Percentiles rank a stretch among this genome's conserved stretches.
Evolutionary conservation across 2,113 vertebrate species (phyloP).

Genomic region (Pogona vitticeps): DNA sequence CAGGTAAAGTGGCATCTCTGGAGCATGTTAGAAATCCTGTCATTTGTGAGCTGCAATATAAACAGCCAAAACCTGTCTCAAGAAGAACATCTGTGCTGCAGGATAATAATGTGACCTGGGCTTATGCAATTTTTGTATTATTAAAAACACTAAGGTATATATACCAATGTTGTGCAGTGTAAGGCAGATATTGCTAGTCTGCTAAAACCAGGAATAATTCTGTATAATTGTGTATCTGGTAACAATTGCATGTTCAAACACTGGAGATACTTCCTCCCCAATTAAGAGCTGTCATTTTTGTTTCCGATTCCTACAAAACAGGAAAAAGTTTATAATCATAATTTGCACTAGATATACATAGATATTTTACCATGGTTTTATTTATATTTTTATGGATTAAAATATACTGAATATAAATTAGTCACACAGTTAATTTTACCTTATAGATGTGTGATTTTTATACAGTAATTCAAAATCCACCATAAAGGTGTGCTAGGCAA

Average conservation of each 20-base stretch:
- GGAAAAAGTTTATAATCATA: conserved; percentile 77
- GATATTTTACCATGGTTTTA: conserved; percentile 81
- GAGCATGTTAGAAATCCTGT: conserved; percentile 40
- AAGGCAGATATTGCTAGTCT: conserved; percentile 67
- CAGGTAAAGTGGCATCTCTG: conserved; percentile 45
- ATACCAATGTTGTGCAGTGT: conserved; percentile 72
- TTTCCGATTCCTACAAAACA: conserved; percentile 66
- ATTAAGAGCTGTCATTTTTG: conserved; percentile 63
- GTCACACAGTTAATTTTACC: conserved; percentile 76
- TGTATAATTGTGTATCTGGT: conserved; percentile 69
- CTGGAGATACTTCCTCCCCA: conserved; percentile 68
- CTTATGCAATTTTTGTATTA: conserved; percentile 81
- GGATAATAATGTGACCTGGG: conserved; percentile 74
- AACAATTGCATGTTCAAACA: conserved; percentile 80
- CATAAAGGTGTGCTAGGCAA: conserved; percentile 67
- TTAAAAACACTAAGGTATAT: conserved; percentile 66
- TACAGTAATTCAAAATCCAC: conserved; percentile 75
- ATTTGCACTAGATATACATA: conserved; percentile 86
- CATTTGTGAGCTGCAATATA: conserved; percentile 29
- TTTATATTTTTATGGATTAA: conserved; percentile 84
- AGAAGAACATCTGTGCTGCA: conserved; percentile 65
- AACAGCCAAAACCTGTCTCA: conserved; percentile 52
- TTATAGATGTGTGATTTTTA: conserved; percentile 80
- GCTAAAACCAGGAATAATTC: conserved; percentile 70
- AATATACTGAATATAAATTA: conserved; percentile 79